Conservation (phyloP, 2,888 invertebrate species). For the Zygothrica quintamaculata region DNA sequence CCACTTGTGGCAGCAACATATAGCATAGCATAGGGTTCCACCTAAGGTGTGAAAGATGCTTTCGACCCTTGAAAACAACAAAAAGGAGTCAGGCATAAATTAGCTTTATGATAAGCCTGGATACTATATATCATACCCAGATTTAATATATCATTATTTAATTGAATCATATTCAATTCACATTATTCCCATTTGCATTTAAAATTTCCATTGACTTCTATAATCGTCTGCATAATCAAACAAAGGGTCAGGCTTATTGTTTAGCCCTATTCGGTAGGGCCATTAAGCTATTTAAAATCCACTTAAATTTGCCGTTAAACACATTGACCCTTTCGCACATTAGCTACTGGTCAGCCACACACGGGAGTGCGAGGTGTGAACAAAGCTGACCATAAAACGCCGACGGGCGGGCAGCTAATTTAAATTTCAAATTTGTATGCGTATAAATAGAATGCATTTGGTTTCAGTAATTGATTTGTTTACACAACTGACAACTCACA, state of each 20-base stretch:
- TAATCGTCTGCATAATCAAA: conserved; percentile 25
- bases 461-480: conserved; percentile 78
- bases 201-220: conserved; percentile 17
- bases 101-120: conserved; percentile 25
- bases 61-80: background rate
- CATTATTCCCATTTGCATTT: background rate
- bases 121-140: too few relatives aligned
- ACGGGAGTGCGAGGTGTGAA: conserved; percentile 58
- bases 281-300: conserved; percentile 54
- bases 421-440: conserved; percentile 73
- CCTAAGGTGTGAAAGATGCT: conserved; percentile 4
- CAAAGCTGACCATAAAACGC: conserved; percentile 55
- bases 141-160: conserved; percentile 2
- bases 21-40: conserved; percentile 15
- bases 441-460: conserved; percentile 65
- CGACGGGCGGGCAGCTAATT: conserved; percentile 53
- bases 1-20: conserved; percentile 32
- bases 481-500: too few relatives aligned
- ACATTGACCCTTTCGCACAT: conserved; percentile 57
- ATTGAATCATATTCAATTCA: too few relatives aligned
- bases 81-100: conserved; percentile 8
- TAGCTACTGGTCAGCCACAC: background rate
- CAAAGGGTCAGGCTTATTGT: conserved; percentile 43
- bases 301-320: conserved; percentile 63
- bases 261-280: conserved; percentile 14